Conservation (phyloP, 2,113 vertebrate species). For the Crotalus horridus region DNA sequence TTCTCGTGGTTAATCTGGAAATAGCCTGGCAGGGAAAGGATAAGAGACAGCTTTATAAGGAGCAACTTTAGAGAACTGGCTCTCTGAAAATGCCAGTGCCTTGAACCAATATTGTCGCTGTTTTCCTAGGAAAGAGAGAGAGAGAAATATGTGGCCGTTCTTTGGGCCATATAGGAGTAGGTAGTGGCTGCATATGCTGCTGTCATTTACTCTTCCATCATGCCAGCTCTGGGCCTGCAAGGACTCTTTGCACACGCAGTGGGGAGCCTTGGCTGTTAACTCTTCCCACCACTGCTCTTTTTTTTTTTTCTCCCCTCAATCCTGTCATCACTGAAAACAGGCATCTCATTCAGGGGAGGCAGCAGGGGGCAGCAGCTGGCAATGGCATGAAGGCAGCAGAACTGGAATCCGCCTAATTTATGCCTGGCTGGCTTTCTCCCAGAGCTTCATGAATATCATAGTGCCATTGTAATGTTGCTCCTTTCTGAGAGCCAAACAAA, state of each 20-base stretch:
- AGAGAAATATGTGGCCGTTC: background rate
- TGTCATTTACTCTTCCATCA: background rate
- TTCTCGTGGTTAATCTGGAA: too few species aligned
- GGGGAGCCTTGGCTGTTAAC: background rate
- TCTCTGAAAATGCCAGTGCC: background rate
- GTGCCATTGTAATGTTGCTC: background rate
- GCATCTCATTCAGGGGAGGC: slow-evolving; percentile 6
- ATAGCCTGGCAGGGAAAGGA: background rate
- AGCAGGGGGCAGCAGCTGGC: slow-evolving; percentile 29
- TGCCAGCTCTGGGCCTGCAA: background rate
- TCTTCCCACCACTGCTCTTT: slow-evolving; percentile 4
- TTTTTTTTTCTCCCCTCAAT: background rate
- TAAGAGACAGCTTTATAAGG: background rate
- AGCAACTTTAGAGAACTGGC: background rate
- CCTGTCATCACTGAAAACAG: background rate
- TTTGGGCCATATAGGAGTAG: background rate
- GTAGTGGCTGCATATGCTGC: background rate
- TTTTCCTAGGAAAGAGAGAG: background rate
- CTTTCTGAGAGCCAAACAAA: background rate
- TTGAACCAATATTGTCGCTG: too few species aligned
- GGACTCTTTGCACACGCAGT: background rate
- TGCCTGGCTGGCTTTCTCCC: background rate
- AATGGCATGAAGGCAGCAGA: background rate
- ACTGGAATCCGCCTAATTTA: background rate
- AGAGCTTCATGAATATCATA: slow-evolving; percentile 1